A percentile compares a stretch with the other conserved stretches of the same genome.
phyloP scores from a whole-genome alignment of 2,888 invertebrate species.

The Drosophila austrosaltans region DNA sequence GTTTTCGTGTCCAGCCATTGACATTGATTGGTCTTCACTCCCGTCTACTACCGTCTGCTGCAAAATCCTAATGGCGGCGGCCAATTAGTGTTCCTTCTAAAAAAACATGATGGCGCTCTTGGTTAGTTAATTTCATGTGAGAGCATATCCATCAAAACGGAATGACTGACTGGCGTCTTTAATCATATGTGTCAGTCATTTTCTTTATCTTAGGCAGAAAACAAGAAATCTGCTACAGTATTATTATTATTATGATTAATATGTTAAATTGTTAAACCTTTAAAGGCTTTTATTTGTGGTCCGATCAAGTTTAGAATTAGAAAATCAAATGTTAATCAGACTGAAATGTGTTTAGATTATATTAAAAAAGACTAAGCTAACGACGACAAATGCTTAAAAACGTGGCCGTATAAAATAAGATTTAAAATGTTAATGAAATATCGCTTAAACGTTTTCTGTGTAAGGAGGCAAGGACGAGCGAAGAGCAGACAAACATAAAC shows the following conservation, averaged over 20 bases:
- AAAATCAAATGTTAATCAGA: no score
- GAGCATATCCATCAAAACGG: slow-evolving; percentile 8
- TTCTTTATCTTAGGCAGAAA: neutral
- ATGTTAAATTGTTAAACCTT: slow-evolving; percentile 18
- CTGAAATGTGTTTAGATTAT: no score
- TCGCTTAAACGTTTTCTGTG: slow-evolving; percentile 6
- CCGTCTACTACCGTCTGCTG: neutral
- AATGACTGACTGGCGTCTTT: neutral
- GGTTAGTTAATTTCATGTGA: slow-evolving; percentile 19
- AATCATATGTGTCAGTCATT: slow-evolving; percentile 1
- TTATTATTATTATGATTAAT: no score
- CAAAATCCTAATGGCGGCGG: slow-evolving; percentile 2
- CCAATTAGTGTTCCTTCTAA: slow-evolving; percentile 37
- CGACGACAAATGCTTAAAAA: neutral
- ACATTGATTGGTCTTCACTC: slow-evolving; percentile 5
- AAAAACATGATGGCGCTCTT: slow-evolving; percentile 42
- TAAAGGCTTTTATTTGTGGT: no score
- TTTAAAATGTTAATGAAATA: slow-evolving; percentile 11
- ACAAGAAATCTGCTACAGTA: neutral
- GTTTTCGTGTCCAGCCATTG: slow-evolving; percentile 1
- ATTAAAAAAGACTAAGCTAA: neutral
- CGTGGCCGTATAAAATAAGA: neutral
- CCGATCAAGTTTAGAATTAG: no score
- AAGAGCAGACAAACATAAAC: slow-evolving; percentile 31
- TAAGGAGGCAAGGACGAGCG: neutral